Evolutionary conservation across 2,113 vertebrate species (phyloP).

Genomic region (Halichoeres trimaculatus): DNA sequence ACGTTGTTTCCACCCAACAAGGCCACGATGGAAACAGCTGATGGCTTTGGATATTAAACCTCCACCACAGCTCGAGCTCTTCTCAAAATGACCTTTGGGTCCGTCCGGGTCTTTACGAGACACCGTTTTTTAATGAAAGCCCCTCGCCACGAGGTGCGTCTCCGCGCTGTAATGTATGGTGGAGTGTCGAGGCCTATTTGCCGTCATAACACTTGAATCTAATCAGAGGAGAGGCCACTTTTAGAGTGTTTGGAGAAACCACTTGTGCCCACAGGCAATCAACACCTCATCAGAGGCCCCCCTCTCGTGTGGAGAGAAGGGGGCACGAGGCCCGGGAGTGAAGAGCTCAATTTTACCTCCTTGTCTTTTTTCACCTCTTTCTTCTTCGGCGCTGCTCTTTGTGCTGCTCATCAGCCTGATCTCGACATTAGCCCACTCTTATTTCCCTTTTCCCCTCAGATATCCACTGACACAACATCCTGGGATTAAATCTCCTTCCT

Average conservation of each 20-base stretch:
- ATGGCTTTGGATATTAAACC: background rate
- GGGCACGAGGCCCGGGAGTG: conserved; percentile 51
- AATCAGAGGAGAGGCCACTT: conserved; percentile 79
- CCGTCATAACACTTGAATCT: conserved; percentile 74
- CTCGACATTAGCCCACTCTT: too few species aligned
- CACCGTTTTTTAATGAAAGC: conserved; percentile 58
- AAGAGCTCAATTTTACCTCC: conserved; percentile 70
- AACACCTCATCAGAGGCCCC: conserved; percentile 79
- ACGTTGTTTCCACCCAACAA: background rate
- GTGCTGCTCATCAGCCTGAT: background rate
- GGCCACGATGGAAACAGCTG: background rate
- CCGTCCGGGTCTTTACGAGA: conserved; percentile 30
- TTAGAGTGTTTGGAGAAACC: conserved; percentile 77
- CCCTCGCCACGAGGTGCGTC: conserved; percentile 42
- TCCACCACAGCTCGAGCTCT: conserved; percentile 1
- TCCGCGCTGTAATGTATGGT: conserved; percentile 51
- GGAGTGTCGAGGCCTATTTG: conserved; percentile 73
- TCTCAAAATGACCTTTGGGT: conserved; percentile 53
- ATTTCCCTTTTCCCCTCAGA: too few species aligned
- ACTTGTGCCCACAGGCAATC: conserved; percentile 81
- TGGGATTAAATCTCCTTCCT: too few species aligned
- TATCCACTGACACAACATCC: too few species aligned
- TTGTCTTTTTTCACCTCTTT: conserved; percentile 41
- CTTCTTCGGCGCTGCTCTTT: conserved; percentile 17
- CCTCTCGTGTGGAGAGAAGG: conserved; percentile 70